phyloP scores from a whole-genome alignment of 1,140 invertebrate genomes.

The Paralvinella palmiformis region DNA sequence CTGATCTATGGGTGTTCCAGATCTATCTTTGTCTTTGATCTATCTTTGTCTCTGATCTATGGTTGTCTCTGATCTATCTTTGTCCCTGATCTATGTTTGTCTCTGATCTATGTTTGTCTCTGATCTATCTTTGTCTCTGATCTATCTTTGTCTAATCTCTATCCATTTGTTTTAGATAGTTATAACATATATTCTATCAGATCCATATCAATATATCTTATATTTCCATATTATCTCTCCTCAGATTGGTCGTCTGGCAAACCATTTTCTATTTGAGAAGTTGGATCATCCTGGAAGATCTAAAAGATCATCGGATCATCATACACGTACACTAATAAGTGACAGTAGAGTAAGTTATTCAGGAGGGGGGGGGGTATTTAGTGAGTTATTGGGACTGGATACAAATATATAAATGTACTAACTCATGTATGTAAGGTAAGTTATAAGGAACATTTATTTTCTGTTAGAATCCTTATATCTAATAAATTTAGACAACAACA shows the following conservation, averaged over 20 bases:
- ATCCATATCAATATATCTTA: background rate
- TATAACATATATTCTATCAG: background rate
- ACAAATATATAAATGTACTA: background rate
- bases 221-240: background rate
- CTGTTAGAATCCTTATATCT: background rate
- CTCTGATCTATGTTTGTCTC: background rate
- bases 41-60: no score
- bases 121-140: background rate
- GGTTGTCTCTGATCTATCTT: background rate
- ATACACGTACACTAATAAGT: background rate
- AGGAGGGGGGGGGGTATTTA: no score
- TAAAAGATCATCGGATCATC: background rate
- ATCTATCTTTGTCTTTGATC: no score
- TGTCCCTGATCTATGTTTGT: background rate
- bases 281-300: background rate
- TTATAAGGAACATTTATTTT: background rate
- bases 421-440: background rate
- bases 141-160: background rate
- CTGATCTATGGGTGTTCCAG: no score
- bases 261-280: background rate
- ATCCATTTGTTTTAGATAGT: background rate
- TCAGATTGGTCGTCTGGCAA: background rate
- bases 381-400: background rate
- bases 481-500: background rate
- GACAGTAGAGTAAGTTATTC: background rate